Conservation (phyloP, 2,113 vertebrate genomes). For the Ivindomyrus marchei region DNA sequence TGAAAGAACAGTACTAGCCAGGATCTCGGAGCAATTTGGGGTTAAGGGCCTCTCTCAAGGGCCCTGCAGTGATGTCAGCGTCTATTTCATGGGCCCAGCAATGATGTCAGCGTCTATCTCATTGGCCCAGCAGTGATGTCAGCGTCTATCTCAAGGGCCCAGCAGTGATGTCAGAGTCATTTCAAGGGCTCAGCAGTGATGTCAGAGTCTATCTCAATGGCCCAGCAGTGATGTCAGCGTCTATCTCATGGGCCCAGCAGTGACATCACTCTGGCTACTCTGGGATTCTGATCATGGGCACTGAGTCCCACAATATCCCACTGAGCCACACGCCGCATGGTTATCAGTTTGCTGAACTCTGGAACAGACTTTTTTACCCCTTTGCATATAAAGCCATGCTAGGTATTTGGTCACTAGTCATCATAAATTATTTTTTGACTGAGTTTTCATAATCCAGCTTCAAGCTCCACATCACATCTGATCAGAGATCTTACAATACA, state of each 20-base stretch:
- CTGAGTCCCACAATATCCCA: neutral
- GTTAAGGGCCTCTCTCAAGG: neutral
- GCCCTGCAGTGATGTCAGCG: neutral
- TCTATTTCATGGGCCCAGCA: no score
- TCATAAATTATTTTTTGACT: neutral
- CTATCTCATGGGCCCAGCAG: no score
- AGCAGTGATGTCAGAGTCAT: no score
- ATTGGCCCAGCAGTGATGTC: no score
- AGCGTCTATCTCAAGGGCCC: neutral
- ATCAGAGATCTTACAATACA: neutral
- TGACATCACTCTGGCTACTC: neutral
- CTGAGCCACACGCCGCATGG: neutral
- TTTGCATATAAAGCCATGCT: neutral
- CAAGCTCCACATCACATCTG: neutral
- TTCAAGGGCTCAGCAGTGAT: no score
- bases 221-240: no score
- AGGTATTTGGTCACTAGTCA: neutral
- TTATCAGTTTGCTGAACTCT: neutral
- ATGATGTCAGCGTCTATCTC: no score
- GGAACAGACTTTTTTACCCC: neutral
- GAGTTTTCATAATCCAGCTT: neutral
- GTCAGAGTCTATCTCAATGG: no score
- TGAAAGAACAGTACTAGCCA: neutral
- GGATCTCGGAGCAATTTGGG: neutral
- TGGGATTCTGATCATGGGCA: neutral